Evolutionary conservation across 2,113 vertebrate genomes (phyloP), one percentile per base, ranked within the genome.

Genomic region (Ammodytes marinus): DNA sequence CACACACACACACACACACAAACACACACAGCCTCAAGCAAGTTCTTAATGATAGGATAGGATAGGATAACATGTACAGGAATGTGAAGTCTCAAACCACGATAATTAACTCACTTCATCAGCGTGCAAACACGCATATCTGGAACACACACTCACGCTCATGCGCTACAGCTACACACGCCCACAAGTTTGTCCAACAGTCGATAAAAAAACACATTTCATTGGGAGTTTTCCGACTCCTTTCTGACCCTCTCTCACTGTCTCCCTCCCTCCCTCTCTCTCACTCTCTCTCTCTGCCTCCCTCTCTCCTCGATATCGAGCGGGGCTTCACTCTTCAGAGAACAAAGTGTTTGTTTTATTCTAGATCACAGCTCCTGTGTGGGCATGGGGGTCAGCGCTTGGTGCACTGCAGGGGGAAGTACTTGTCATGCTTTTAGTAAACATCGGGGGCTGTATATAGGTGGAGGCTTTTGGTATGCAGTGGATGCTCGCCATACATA

Each of bases 331-430:
- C 76, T 80, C 58, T 45, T 35, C 67, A 69, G 63, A 80, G 70
- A 79, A 81, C 67, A 77, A 75, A 87, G 64, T 80, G 72, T 79
- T 86, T 82, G 71, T 80, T 82, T 87, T 85, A 83, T 82, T 80
- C 82, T 46, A 63, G 61, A 73, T 84, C 77, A 60, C 61, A 81
- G 86, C 59, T 77, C 50, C 82, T 78, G 88, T 70, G 83, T 90
- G 75, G 86, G 86, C 77, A 55, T 1, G 12, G 77, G 27, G 82
- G 84, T 88, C 88, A 83, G 60, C 57, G 79, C 50, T 66, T 8
- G 1, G 8, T 66, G 69, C 75, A 54, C 67, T 75, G 79, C 65
- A 46, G 50, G 70, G 75, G 80, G 53, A 69, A 65, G 85, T 3
- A 68, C 45, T 79, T 76, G 57, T 69, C 53, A 47, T 11, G 76